These are phyloP conservation scores for Folsomia manolachei DNA, from an alignment of 2,888 invertebrate species.

Conservation along the genomic window DNA sequence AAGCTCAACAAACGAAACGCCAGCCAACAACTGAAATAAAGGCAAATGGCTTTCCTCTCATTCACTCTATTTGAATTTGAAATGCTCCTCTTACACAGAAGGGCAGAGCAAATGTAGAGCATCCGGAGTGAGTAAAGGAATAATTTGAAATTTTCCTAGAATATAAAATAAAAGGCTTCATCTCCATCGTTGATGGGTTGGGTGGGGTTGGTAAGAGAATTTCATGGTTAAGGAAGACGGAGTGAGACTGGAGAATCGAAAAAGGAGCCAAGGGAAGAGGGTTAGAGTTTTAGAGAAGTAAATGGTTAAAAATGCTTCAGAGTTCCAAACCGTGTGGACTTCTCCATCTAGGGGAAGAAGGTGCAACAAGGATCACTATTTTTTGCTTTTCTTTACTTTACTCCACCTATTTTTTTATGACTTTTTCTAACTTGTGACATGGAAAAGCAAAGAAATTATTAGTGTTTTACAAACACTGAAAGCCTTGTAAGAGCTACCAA, in stretches of 20 bases:
- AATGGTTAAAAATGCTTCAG: background rate
- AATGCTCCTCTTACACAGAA: background rate
- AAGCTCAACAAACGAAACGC: background rate
- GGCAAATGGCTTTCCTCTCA: slow-evolving; percentile 1
- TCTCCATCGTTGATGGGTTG: background rate
- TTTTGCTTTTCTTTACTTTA: background rate
- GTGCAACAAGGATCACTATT: background rate
- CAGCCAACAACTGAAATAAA: background rate
- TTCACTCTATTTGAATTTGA: background rate
- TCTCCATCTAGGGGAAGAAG: background rate
- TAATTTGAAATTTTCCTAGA: background rate
- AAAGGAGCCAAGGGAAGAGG: background rate
- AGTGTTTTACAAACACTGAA: too few relatives aligned
- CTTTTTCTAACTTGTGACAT: background rate
- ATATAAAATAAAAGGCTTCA: background rate
- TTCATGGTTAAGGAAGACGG: background rate
- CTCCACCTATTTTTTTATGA: background rate
- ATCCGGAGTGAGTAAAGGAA: background rate
- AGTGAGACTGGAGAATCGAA: background rate
- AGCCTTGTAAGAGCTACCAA: too few relatives aligned
- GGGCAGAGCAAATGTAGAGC: too few relatives aligned
- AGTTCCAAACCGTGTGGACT: background rate
- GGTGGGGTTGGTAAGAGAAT: too few relatives aligned
- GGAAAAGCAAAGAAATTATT: too few relatives aligned
- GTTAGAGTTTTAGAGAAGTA: background rate